phyloP scores from a whole-genome alignment of 2,797 vertebrate species.

The Oceanodroma leucorhoa region DNA sequence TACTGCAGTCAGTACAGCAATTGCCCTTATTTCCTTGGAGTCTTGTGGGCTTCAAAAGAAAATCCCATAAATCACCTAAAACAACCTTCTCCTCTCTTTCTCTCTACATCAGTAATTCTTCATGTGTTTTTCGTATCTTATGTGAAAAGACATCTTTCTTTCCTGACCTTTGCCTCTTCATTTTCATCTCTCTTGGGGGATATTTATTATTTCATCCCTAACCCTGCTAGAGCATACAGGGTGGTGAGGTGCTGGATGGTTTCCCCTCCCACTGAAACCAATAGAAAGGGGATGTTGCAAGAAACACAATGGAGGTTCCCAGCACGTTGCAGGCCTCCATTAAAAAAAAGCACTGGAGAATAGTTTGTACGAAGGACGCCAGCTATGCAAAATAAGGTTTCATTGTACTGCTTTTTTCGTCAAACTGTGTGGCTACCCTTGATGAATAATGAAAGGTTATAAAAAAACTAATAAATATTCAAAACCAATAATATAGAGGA shows the following conservation, averaged over 20 bases:
- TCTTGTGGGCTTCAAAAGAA: not conserved
- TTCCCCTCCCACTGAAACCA: not conserved
- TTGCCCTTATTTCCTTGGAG: not conserved
- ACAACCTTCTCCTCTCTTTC: not conserved
- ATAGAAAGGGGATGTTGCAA: not conserved
- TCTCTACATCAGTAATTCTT: not conserved
- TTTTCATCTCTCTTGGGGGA: not conserved
- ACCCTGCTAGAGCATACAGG: not conserved
- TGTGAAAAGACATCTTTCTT: not conserved
- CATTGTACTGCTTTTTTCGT: conserved; percentile 24
- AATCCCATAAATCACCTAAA: not conserved
- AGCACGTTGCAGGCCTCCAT: not conserved
- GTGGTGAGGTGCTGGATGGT: not conserved
- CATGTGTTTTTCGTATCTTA: not conserved
- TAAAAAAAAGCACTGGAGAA: not conserved
- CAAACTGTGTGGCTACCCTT: conserved; percentile 15
- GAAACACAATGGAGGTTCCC: not conserved
- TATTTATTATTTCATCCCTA: conserved; percentile 6
- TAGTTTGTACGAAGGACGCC: not conserved
- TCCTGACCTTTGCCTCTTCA: conserved; percentile 13
- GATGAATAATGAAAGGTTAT: conserved; percentile 67
- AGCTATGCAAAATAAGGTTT: conserved; percentile 19
- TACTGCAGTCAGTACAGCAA: not conserved
- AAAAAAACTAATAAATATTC: conserved; percentile 70
- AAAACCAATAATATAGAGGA: conserved; percentile 48